phyloP scores from a whole-genome alignment of 2,888 invertebrate species.

The Amiota communis region DNA sequence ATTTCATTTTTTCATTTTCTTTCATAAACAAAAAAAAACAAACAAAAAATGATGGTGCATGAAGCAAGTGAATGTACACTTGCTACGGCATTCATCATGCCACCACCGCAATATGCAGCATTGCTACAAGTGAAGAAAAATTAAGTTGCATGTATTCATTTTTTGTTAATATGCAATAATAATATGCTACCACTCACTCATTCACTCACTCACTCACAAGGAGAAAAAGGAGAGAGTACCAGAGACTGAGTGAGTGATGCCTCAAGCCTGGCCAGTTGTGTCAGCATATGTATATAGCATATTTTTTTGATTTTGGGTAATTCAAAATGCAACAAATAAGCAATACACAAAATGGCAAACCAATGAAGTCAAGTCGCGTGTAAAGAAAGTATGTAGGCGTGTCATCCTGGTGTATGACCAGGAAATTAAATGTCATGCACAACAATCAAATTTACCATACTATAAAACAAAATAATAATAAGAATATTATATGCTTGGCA shows the following conservation, averaged over 20 bases:
- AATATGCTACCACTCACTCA: not conserved
- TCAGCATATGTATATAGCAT: not conserved
- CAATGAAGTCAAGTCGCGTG: too few relatives aligned
- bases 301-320: conserved; percentile 2
- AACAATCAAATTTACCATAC: conserved; percentile 22
- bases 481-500: conserved; percentile 16
- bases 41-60: too few relatives aligned
- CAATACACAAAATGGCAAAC: not conserved
- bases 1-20: not conserved
- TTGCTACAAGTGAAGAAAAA: not conserved
- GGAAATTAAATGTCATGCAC: conserved; percentile 34
- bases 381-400: conserved; percentile 11
- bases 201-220: not conserved
- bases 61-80: conserved; percentile 14
- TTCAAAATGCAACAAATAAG: conserved; percentile 15
- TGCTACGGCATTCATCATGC: not conserved
- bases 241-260: not conserved
- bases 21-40: not conserved
- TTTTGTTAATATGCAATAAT: conserved; percentile 15
- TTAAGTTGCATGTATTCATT: conserved; percentile 8
- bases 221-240: too few relatives aligned
- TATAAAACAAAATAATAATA: conserved; percentile 2
- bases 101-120: not conserved
- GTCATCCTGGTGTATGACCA: conserved; percentile 24
- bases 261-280: not conserved